Evolutionary conservation across 2,797 vertebrate genomes (phyloP).

Genomic region (Alcedo atthis): DNA sequence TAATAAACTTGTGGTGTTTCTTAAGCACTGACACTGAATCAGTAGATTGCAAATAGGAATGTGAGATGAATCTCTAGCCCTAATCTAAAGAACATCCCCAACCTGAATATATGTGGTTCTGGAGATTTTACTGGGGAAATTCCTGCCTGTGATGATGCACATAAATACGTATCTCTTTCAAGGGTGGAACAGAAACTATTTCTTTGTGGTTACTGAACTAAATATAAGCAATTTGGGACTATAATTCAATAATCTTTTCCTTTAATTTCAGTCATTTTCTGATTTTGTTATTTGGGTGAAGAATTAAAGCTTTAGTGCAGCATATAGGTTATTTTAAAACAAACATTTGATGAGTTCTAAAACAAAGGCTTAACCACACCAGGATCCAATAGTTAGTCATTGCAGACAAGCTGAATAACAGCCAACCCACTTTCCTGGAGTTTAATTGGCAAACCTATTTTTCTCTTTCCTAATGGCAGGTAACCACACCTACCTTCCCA

Average conservation of each 20-base stretch:
- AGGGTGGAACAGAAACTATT: neutral
- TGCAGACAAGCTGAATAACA: neutral
- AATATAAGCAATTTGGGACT: neutral
- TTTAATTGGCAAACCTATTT: conserved; percentile 20
- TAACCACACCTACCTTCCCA: neutral
- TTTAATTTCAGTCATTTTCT: neutral
- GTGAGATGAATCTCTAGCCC: neutral
- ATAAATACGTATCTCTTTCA: neutral
- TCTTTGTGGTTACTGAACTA: neutral
- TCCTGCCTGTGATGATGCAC: neutral
- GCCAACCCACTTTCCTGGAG: neutral
- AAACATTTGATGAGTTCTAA: neutral
- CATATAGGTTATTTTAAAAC: neutral
- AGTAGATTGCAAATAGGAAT: neutral
- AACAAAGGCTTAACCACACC: neutral
- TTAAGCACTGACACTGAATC: neutral
- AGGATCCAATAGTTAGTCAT: neutral
- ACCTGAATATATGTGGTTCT: neutral
- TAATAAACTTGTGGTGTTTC: neutral
- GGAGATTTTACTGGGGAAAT: neutral
- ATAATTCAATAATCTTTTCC: neutral
- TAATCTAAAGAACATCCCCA: neutral
- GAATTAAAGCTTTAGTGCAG: neutral
- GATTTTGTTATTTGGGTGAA: neutral
- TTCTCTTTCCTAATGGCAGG: conserved; percentile 6